Conservation (phyloP, 2,797 vertebrate genomes). For the Schizopygopsis pylzovi region DNA sequence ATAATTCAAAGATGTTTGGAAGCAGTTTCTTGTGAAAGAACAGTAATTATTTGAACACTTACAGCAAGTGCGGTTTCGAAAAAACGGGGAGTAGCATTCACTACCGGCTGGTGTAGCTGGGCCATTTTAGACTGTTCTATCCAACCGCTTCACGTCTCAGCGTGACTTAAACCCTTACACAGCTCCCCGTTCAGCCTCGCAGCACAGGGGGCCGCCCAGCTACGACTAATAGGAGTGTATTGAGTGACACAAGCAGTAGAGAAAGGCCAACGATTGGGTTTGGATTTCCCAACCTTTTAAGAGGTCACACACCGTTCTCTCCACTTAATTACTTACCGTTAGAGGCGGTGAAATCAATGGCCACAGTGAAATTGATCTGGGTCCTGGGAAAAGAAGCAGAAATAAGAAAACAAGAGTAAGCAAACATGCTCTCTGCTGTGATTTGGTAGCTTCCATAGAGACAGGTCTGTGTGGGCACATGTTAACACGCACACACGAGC, state of each 20-base stretch:
- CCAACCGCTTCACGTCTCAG: neutral
- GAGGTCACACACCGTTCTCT: conserved; percentile 18
- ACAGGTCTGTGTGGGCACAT: conserved; percentile 34
- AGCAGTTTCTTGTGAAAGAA: conserved; percentile 33
- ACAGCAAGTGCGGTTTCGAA: conserved; percentile 48
- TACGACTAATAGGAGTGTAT: conserved; percentile 14
- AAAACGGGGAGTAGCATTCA: conserved; percentile 14
- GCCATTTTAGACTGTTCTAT: conserved; percentile 32
- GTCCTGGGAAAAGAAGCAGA: conserved; percentile 77
- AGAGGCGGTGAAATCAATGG: conserved; percentile 97
- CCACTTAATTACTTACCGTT: conserved; percentile 86
- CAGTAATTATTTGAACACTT: conserved; percentile 51
- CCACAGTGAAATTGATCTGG: conserved; percentile 97
- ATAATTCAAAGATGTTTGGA: conserved; percentile 42
- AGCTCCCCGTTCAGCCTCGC: conserved; percentile 1
- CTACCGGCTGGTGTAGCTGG: neutral
- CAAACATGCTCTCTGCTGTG: conserved; percentile 24
- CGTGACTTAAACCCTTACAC: neutral
- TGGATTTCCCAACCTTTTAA: conserved; percentile 12
- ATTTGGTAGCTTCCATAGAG: neutral
- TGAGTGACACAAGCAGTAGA: conserved; percentile 7
- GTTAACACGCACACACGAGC: neutral
- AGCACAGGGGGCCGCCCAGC: conserved; percentile 17
- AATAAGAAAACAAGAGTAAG: conserved; percentile 52
- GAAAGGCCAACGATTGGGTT: conserved; percentile 19